Base-by-base conservation (phyloP, 2,797 vertebrate genomes). In the Notolepis coatsorum region DNA sequence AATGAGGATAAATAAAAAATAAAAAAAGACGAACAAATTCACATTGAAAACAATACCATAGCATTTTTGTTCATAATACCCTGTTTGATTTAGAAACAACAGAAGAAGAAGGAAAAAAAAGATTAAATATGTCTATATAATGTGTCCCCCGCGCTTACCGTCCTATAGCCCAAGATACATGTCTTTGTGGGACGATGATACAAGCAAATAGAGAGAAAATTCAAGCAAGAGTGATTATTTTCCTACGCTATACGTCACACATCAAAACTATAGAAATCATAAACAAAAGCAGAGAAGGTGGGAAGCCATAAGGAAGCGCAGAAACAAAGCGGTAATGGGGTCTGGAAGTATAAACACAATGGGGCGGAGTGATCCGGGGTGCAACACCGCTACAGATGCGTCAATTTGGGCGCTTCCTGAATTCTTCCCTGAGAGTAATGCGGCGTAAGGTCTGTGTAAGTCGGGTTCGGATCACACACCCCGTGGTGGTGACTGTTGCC, bases 401-500 rank as follows among this genome's bases (percentile, higher is more conserved):
- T 99, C 87, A 98, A 92, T 91, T 98, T 99, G 88, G 97, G 97
- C 65, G 96, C 96, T 97, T 99, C 97, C 93, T 98, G 97, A 95
- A 98, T 97, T 97, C 96, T 98, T 98, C 96, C 97, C 96, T 98
- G 97, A 98, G 97, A 95, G 94, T 97, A 97, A 88, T 98, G 96
- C 91, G 95, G 80, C 4, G 96, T 96, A 90, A 98, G 94, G 93
- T 99, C 97, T 93, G 97, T 97, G 83, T 98, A 99, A 55, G 97
- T 96, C 63, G 96, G 94, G 82, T 96, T 95, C 0, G 95, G 89
- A 82, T 99, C 97, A 56, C 96, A 97, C 68, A 95, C 93, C 90
- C 95, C 96, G 61, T 97, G 95, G 60, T 97, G 96, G 89, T 97
- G 96, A 85, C 92, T 94, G 88, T 94, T 96, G 80, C 93, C 94